A percentile compares a stretch with the other conserved stretches of the same genome.
Conservation (phyloP, 1,140 invertebrate species). For the Octopus sinensis region DNA sequence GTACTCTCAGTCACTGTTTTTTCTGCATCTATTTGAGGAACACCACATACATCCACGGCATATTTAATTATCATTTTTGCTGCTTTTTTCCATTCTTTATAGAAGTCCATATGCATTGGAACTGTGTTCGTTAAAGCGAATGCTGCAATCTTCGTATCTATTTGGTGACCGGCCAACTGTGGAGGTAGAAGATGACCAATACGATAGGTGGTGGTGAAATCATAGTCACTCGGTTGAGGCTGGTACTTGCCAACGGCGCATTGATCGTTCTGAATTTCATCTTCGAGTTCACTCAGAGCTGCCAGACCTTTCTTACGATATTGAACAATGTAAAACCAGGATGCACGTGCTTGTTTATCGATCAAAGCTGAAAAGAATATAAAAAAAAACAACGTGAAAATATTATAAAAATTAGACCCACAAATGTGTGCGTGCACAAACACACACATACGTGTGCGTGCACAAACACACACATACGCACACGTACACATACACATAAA, state of each 20-base stretch:
- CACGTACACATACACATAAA: too few species aligned
- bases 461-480: too few species aligned
- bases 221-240: conserved; percentile 31
- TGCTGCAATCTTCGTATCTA: conserved; percentile 30
- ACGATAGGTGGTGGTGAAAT: conserved; percentile 27
- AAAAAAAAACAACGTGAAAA: not conserved
- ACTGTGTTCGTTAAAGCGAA: conserved; percentile 42
- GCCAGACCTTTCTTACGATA: conserved; percentile 25
- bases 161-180: conserved; percentile 30
- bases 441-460: too few species aligned
- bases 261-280: conserved; percentile 15
- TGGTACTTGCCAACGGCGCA: conserved; percentile 31
- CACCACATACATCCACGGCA: conserved; percentile 34
- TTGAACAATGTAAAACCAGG: conserved; percentile 24
- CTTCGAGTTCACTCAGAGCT: conserved; percentile 16
- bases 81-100: conserved; percentile 34
- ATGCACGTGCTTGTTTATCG: conserved; percentile 17
- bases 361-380: conserved; percentile 21
- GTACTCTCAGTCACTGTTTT: not conserved
- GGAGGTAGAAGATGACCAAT: conserved; percentile 34
- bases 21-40: conserved; percentile 18
- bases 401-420: too few species aligned
- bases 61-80: conserved; percentile 29
- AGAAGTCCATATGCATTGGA: conserved; percentile 35
- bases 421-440: too few species aligned